These are phyloP conservation scores for Pentamera pediparva DNA, from an alignment of 53 echinoderm and acorn worm species.

Conservation along the genomic window DNA sequence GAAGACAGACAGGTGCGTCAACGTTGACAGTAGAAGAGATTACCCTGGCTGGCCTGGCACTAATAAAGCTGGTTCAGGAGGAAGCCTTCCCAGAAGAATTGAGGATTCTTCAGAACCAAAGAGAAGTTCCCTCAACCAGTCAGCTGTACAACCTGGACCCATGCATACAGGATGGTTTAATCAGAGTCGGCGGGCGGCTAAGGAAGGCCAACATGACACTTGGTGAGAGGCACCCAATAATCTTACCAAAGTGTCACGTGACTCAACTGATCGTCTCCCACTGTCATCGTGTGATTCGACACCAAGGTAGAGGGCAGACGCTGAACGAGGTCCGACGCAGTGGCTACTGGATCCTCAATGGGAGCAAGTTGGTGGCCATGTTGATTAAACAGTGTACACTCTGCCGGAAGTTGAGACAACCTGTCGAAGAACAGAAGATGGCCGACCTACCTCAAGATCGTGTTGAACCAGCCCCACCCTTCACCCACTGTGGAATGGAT, in stretches of 20 bases:
- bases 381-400: conserved; percentile 34
- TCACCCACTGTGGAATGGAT: conserved; percentile 49
- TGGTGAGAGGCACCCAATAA: conserved; percentile 41
- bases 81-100: conserved; percentile 34
- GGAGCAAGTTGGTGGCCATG: conserved; percentile 32
- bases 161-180: conserved; percentile 28
- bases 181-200: conserved; percentile 56
- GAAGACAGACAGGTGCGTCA: background rate
- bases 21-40: conserved; percentile 20
- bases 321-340: conserved; percentile 35
- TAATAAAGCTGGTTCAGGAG: conserved; percentile 27
- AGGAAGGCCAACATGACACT: conserved; percentile 18
- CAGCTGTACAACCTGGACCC: conserved; percentile 33
- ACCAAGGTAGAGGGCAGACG: conserved; percentile 59
- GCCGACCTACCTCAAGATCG: conserved; percentile 53
- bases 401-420: conserved; percentile 35
- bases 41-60: conserved; percentile 1
- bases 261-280: conserved; percentile 45
- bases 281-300: conserved; percentile 37
- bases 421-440: conserved; percentile 49
- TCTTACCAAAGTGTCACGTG: conserved; percentile 44
- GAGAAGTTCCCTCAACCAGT: conserved; percentile 4
- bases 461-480: conserved; percentile 48
- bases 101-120: background rate
- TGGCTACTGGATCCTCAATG: conserved; percentile 54